Evolutionary conservation across 2,797 vertebrate species (phyloP).

Genomic region (Melanotaenia parkinsoni): DNA sequence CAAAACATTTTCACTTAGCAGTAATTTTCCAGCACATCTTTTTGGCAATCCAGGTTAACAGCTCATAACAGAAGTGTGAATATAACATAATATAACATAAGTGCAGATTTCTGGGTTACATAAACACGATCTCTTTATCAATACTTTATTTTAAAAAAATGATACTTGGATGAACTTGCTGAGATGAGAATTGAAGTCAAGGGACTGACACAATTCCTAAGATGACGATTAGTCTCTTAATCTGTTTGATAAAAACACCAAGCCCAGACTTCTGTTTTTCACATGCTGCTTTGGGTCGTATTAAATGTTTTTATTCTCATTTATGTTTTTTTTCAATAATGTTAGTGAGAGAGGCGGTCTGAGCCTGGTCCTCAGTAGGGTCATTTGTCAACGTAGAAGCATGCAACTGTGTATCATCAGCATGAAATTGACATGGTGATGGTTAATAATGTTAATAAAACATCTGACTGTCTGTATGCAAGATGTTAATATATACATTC

Average conservation of each 20-base stretch:
- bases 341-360: neutral
- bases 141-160: neutral
- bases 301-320: neutral
- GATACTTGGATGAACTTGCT: neutral
- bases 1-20: neutral
- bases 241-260: neutral
- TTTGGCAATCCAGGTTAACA: neutral
- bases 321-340: neutral
- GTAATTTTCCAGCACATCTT: neutral
- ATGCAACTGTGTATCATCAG: neutral
- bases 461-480: conserved; percentile 33
- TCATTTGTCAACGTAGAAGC: neutral
- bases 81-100: neutral
- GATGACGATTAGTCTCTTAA: neutral
- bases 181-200: neutral
- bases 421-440: conserved; percentile 3
- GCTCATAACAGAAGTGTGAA: neutral
- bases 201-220: neutral
- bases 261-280: neutral
- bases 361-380: neutral
- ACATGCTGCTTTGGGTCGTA: neutral
- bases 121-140: neutral
- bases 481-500: neutral
- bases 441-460: neutral
- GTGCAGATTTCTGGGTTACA: neutral